A percentile compares a stretch with the other conserved stretches of the same genome.
Evolutionary conservation across 2,888 invertebrate genomes (phyloP).

Genomic region (Masnerella sp.): DNA sequence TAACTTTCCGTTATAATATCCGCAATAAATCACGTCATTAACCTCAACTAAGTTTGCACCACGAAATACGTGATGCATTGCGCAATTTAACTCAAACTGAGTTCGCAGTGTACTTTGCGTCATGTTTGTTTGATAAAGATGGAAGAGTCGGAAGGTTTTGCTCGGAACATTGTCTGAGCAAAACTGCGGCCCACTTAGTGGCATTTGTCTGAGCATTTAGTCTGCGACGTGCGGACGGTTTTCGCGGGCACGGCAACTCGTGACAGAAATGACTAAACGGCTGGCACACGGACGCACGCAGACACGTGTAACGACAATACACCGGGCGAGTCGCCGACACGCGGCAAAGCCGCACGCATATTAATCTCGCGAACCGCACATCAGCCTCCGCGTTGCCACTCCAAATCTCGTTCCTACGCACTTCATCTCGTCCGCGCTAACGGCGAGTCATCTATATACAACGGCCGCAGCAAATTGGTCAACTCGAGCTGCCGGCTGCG

Average conservation of each 20-base stretch:
- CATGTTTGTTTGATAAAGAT: too few relatives aligned
- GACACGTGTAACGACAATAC: constrained; percentile 43
- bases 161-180: too few relatives aligned
- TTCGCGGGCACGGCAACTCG: constrained; percentile 71
- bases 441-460: constrained; percentile 69
- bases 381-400: constrained; percentile 69
- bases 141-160: too few relatives aligned
- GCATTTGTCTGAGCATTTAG: constrained; percentile 66
- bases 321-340: constrained; percentile 36
- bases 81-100: too few relatives aligned
- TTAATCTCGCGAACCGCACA: constrained; percentile 77
- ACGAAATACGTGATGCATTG: too few relatives aligned
- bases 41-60: too few relatives aligned
- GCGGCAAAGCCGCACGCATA: constrained; percentile 71
- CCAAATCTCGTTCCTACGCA: constrained; percentile 67
- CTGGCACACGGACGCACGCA: constrained; percentile 29
- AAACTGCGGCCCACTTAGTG: constrained; percentile 37
- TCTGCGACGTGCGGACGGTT: constrained; percentile 63
- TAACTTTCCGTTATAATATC: too few relatives aligned
- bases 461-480: constrained; percentile 74
- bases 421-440: constrained; percentile 69
- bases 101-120: too few relatives aligned
- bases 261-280: constrained; percentile 77
- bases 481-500: too few relatives aligned
- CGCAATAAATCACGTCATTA: too few relatives aligned